Evolutionary conservation across 2,888 invertebrate genomes (phyloP).

Genomic region (Andrena hattorfiana): DNA sequence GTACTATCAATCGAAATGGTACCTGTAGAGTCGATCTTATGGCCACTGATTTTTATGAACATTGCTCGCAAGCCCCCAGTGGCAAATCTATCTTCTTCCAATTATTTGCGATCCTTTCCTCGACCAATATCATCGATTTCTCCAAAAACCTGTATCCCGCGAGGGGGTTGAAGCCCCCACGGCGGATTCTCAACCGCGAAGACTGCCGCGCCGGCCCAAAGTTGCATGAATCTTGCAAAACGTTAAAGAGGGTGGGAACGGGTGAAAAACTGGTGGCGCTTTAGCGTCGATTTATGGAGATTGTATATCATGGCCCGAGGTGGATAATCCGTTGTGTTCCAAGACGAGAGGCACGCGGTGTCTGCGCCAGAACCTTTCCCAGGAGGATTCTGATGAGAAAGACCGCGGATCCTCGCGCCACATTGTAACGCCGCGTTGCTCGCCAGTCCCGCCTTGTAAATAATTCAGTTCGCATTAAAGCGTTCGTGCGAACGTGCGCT

Average conservation of each 20-base stretch:
- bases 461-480: conserved; percentile 58
- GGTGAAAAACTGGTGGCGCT: conserved; percentile 49
- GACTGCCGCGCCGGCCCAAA: neutral
- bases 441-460: conserved; percentile 42
- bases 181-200: conserved; percentile 25
- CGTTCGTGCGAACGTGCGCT: conserved; percentile 2
- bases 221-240: conserved; percentile 43
- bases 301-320: conserved; percentile 67
- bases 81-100: too few species aligned
- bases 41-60: neutral
- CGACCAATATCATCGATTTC: neutral
- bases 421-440: conserved; percentile 32
- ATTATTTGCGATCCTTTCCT: neutral
- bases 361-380: conserved; percentile 64
- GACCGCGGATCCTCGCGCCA: conserved; percentile 14
- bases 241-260: neutral
- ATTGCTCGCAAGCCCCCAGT: neutral
- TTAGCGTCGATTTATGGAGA: conserved; percentile 69
- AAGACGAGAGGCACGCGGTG: conserved; percentile 46
- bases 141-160: neutral
- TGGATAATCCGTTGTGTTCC: conserved; percentile 65
- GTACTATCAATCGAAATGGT: neutral
- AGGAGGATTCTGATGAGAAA: conserved; percentile 62
- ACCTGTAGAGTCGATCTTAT: neutral
- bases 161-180: neutral